These are phyloP conservation scores for Rotaria sp. DNA, from an alignment of 2,888 invertebrate genomes.

Conservation along the genomic window DNA sequence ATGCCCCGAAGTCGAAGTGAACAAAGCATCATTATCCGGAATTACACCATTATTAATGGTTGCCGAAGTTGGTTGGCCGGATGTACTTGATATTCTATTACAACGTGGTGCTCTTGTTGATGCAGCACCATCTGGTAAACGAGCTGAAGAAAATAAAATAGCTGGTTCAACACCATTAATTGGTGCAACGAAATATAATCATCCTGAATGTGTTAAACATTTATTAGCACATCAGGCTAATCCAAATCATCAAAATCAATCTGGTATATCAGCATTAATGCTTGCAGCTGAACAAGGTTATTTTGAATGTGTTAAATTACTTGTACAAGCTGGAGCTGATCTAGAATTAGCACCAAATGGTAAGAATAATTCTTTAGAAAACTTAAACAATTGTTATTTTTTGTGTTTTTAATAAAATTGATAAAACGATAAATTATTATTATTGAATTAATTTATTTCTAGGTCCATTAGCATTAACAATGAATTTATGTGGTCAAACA, in stretches of 20 bases:
- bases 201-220: constrained; percentile 38
- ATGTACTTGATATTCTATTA: constrained; percentile 37
- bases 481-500: constrained; percentile 41
- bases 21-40: constrained; percentile 39
- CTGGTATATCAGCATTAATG: constrained; percentile 41
- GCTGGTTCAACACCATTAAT: constrained; percentile 40
- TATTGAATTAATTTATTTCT: too few species aligned
- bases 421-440: too few species aligned
- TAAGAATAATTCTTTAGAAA: neutral
- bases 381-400: too few species aligned
- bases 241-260: constrained; percentile 41
- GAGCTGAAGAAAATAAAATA: constrained; percentile 41
- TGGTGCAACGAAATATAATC: constrained; percentile 41
- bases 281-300: constrained; percentile 41
- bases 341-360: constrained; percentile 40
- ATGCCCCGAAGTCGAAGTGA: constrained; percentile 39
- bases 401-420: too few species aligned
- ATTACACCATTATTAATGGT: constrained; percentile 41
- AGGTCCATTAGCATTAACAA: constrained; percentile 30
- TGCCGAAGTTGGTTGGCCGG: constrained; percentile 41
- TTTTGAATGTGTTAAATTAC: constrained; percentile 37
- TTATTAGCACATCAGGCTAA: constrained; percentile 35
- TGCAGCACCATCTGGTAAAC: constrained; percentile 37
- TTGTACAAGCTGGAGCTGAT: constrained; percentile 34
- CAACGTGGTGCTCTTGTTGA: constrained; percentile 37